phyloP scores from a whole-genome alignment of 2,888 invertebrate species.

The Pyrrhosoma nymphula region DNA sequence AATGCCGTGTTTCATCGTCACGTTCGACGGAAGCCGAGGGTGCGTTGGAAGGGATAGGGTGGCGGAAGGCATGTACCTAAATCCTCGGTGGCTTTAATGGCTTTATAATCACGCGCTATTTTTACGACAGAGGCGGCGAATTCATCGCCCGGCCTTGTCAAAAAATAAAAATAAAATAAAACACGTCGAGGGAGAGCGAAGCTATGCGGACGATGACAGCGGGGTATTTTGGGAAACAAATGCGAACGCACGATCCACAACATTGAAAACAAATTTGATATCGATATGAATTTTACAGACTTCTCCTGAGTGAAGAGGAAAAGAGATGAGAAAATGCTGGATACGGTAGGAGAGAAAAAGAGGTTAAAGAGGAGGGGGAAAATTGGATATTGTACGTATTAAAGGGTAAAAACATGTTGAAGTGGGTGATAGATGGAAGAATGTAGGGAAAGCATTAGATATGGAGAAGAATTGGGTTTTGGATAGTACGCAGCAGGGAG shows the following conservation, averaged over 20 bases:
- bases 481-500: no score
- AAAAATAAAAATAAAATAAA: background rate
- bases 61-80: background rate
- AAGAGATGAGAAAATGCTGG: no score
- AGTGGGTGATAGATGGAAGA: no score
- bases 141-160: background rate
- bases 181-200: background rate
- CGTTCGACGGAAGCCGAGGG: background rate
- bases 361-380: no score
- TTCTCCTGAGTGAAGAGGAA: background rate
- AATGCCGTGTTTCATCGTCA: background rate
- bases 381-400: no score
- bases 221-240: background rate
- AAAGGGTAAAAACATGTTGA: no score
- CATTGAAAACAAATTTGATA: background rate
- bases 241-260: background rate
- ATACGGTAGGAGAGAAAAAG: no score
- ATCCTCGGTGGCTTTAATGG: background rate
- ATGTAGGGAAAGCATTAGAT: no score
- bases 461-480: no score
- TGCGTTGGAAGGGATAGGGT: background rate
- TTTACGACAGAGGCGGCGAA: conserved; percentile 6
- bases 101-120: conserved; percentile 5
- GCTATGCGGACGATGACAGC: background rate
- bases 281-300: background rate